phyloP scores from a whole-genome alignment of 1,140 invertebrate genomes.

The Drosophila teissieri region DNA sequence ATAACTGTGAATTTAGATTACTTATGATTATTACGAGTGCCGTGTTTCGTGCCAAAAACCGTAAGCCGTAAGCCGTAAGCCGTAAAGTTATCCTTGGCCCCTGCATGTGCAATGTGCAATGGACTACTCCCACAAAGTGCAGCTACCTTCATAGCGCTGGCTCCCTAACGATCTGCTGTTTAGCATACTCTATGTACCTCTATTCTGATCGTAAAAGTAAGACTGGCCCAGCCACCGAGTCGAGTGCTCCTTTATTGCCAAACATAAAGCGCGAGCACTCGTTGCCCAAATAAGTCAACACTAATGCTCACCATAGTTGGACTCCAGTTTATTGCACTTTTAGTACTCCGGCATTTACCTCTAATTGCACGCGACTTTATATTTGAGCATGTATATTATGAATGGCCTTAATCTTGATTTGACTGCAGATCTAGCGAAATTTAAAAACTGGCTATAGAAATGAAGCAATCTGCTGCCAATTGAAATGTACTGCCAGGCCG shows the following conservation, averaged over 20 bases:
- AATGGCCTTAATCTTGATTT: background rate
- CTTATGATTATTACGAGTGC: slow-evolving; percentile 69
- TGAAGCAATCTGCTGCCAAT: background rate
- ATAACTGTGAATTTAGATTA: slow-evolving; percentile 65
- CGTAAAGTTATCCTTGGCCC: slow-evolving; percentile 33
- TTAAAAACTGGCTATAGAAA: background rate
- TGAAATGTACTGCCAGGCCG: background rate
- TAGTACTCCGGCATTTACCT: slow-evolving; percentile 1
- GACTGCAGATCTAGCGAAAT: background rate
- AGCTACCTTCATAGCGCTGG: slow-evolving; percentile 16
- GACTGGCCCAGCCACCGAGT: slow-evolving; percentile 1
- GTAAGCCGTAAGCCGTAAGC: slow-evolving; percentile 16
- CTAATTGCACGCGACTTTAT: slow-evolving; percentile 1
- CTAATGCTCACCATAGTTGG: slow-evolving; percentile 22
- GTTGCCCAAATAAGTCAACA: slow-evolving; percentile 29
- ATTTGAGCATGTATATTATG: background rate
- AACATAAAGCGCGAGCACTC: slow-evolving; percentile 22
- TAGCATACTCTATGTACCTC: slow-evolving; percentile 29
- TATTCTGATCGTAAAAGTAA: slow-evolving; percentile 37
- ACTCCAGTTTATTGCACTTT: slow-evolving; percentile 16
- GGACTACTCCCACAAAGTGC: slow-evolving; percentile 49
- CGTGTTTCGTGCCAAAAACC: slow-evolving; percentile 48
- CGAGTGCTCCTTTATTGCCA: slow-evolving; percentile 36
- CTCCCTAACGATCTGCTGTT: slow-evolving; percentile 39
- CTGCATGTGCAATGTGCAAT: slow-evolving; percentile 35